These are phyloP conservation scores for Nycticebus coucang DNA, from an alignment of 2,113 vertebrate genomes.

Conservation along the genomic window DNA sequence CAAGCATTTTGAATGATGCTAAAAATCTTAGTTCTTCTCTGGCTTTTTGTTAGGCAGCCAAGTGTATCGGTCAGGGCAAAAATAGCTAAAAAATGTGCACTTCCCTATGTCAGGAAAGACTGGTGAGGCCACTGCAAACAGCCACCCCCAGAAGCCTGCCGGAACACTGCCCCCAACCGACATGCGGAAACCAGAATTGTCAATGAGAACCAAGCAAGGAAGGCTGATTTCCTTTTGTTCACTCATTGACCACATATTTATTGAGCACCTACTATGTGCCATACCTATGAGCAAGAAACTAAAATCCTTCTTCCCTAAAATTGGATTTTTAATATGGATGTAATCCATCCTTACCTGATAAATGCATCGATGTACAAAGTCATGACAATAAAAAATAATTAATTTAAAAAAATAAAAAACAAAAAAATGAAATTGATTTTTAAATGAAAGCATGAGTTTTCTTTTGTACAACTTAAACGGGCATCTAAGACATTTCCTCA, in stretches of 20 bases:
- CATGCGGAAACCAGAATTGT: not conserved
- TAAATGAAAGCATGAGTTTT: not conserved
- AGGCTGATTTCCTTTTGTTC: not conserved
- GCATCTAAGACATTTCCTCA: not conserved
- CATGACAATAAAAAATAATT: too few species aligned
- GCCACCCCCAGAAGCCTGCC: not conserved
- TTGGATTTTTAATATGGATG: not conserved
- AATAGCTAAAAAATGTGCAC: conserved; percentile 19
- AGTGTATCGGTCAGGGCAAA: conserved; percentile 65
- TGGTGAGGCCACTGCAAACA: not conserved
- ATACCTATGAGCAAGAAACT: not conserved
- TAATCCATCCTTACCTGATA: too few species aligned
- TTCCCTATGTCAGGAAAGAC: not conserved
- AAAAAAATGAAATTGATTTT: not conserved
- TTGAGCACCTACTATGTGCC: not conserved
- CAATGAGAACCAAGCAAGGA: not conserved
- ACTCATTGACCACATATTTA: not conserved
- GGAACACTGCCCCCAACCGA: rapidly evolving
- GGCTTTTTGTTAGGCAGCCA: conserved; percentile 73
- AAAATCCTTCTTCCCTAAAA: not conserved
- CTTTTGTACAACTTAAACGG: not conserved
- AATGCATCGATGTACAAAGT: too few species aligned
- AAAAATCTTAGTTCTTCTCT: conserved; percentile 60
- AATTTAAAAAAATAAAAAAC: too few species aligned
- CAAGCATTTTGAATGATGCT: conserved; percentile 74